A percentile compares a stretch with the other conserved stretches of the same genome.
Conservation (phyloP, 2,797 vertebrate species). For the Hydrophis major region DNA sequence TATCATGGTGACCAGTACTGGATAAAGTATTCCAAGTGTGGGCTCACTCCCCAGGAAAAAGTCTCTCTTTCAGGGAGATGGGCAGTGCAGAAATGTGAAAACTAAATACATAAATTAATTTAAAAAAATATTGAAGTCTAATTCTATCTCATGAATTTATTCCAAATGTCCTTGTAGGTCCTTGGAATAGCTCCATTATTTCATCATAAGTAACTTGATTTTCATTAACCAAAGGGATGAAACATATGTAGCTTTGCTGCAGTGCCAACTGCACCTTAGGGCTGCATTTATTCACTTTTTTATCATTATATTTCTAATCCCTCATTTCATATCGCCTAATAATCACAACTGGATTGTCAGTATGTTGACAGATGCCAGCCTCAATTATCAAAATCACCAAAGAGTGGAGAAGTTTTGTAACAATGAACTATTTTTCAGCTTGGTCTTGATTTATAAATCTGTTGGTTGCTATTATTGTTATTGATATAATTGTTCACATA, state of each 20-base stretch:
- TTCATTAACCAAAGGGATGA: neutral
- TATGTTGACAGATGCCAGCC: neutral
- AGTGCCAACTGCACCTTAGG: neutral
- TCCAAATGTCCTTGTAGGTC: neutral
- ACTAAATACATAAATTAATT: neutral
- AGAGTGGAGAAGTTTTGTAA: neutral
- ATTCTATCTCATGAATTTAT: neutral
- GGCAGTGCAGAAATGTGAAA: neutral
- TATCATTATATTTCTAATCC: neutral
- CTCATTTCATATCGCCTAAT: neutral
- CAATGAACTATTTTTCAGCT: neutral
- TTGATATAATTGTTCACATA: neutral
- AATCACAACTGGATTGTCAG: neutral
- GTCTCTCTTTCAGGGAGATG: too few relatives aligned
- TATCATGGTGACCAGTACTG: neutral
- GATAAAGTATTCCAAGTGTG: neutral
- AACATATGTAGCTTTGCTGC: neutral
- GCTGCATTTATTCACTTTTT: neutral
- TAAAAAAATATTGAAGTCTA: neutral
- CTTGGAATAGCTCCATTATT: neutral
- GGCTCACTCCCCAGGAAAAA: too few relatives aligned
- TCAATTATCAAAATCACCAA: neutral
- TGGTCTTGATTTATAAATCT: neutral
- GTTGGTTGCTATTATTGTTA: neutral
- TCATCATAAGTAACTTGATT: neutral